Percentiles rank a stretch among this genome's conserved stretches.
These are phyloP conservation scores for Amphimallon solstitiale DNA, from an alignment of 2,888 invertebrate species.

Conservation along the genomic window DNA sequence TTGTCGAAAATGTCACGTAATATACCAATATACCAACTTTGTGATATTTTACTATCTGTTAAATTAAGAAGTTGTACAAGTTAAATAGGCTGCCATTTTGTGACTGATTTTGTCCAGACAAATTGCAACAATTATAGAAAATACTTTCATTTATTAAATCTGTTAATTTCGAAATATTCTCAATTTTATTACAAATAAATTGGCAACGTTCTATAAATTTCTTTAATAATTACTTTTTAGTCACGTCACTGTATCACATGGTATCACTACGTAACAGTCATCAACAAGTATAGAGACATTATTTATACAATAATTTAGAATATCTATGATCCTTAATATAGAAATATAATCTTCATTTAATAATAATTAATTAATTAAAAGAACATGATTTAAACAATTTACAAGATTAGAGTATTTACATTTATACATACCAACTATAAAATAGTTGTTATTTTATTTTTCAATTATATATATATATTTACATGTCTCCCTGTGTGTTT, in stretches of 20 bases:
- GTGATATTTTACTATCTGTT: too few species aligned
- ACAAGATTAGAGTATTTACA: slow-evolving; percentile 55
- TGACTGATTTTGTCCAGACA: too few species aligned
- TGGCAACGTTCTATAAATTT: too few species aligned
- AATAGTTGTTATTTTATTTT: slow-evolving; percentile 24
- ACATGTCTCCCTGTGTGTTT: slow-evolving; percentile 19
- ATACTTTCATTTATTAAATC: too few species aligned
- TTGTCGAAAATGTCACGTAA: too few species aligned
- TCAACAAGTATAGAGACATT: slow-evolving; percentile 52
- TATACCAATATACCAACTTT: too few species aligned
- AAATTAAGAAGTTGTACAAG: too few species aligned
- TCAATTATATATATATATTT: slow-evolving; percentile 37
- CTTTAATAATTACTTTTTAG: neutral
- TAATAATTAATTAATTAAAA: slow-evolving; percentile 36
- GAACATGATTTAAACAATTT: slow-evolving; percentile 48
- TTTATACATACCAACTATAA: slow-evolving; percentile 47
- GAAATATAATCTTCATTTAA: slow-evolving; percentile 46
- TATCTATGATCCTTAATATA: slow-evolving; percentile 39
- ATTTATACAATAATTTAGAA: slow-evolving; percentile 41
- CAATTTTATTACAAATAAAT: too few species aligned
- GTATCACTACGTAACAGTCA: slow-evolving; percentile 54
- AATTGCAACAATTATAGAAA: too few species aligned
- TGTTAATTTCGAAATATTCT: too few species aligned
- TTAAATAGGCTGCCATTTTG: too few species aligned
- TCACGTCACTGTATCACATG: slow-evolving; percentile 50